Evolutionary conservation across 1,140 invertebrate genomes (phyloP).

Genomic region (Bombus haemorrhoidalis): DNA sequence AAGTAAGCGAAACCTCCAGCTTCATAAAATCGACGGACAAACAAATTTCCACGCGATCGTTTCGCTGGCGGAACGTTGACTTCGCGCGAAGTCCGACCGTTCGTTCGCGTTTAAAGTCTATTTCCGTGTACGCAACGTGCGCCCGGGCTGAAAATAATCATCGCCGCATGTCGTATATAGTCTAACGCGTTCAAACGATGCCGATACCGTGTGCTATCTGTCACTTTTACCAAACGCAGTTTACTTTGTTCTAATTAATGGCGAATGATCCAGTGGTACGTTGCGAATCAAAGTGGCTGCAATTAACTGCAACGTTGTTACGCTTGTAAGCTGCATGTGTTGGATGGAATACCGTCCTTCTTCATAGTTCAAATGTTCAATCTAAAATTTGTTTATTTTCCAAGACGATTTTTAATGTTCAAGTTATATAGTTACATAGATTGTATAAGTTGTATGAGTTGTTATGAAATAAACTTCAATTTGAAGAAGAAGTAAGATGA

Average conservation of each 20-base stretch:
- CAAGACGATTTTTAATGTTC: too few species aligned
- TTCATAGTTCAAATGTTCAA: too few species aligned
- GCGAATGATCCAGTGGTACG: not conserved
- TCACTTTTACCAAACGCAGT: slow-evolving; percentile 16
- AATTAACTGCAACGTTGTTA: slow-evolving; percentile 2
- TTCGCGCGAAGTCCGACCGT: slow-evolving; percentile 39
- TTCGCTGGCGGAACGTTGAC: slow-evolving; percentile 46
- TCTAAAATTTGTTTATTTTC: too few species aligned
- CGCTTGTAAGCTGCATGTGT: not conserved
- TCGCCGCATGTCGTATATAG: slow-evolving; percentile 39
- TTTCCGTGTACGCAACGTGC: slow-evolving; percentile 44
- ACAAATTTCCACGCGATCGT: slow-evolving; percentile 31
- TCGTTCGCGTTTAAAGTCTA: slow-evolving; percentile 44
- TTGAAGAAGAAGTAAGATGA: too few species aligned
- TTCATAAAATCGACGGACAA: slow-evolving; percentile 18
- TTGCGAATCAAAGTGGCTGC: not conserved
- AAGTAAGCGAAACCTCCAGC: slow-evolving; percentile 83
- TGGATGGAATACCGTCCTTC: too few species aligned
- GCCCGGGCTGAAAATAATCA: slow-evolving; percentile 49
- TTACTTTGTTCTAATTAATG: slow-evolving; percentile 2
- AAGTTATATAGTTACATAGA: too few species aligned
- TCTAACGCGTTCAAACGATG: slow-evolving; percentile 26
- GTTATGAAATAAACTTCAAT: too few species aligned
- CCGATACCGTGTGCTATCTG: slow-evolving; percentile 18
- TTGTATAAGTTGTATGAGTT: too few species aligned